Base-by-base conservation (phyloP, 92 coral and sea anemone species). In the Diadumene lineata region DNA sequence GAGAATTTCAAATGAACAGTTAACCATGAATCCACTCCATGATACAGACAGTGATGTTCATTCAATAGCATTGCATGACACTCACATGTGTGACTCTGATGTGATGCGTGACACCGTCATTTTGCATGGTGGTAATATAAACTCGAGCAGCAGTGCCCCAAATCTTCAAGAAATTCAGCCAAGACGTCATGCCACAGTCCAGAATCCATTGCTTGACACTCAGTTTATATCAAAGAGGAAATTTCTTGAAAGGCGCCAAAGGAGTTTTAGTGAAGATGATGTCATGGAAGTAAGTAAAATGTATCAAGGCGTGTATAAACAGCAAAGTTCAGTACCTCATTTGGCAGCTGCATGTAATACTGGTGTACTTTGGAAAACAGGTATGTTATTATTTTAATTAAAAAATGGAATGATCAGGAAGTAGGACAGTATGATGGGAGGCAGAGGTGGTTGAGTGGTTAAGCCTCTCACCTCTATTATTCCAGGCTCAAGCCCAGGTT, bases 61-160 rank as follows among this genome's bases (percentile, higher is more conserved):
- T 38, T 38, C n/a, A n/a, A n/a, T n/a, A n/a, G n/a, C n/a, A n/a
- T n/a, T n/a, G n/a, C n/a, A n/a, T n/a, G n/a, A n/a, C n/a, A n/a
- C n/a, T n/a, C 69, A 64, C 69, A 64, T 34, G 46, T 66, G 53
- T 21, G 46, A 66, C 71, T 32, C 51, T 34, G 71, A 66, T 34
- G 3, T 66, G 50, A 34, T 32, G 71, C 71, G 27, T 66, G 71
- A 29, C 55, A 13, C 43, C 51, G 38, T 15, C 13, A 38, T 6
- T 6, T 38, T 38, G 13, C 48, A 13, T 38, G 48, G 13, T 13
- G 13, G 13, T 38, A 38, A 13, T 38, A 38, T 38, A 3, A 53
- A 23, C 25, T 22, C 58, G 3, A 53, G 58, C 24, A 9, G n/a
- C 19, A 53, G 58, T 53, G 58, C 10, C 58, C 24, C 58, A 53